These are phyloP conservation scores for Centropus bengalensis DNA, from an alignment of 2,113 vertebrate species.

Conservation along the genomic window DNA sequence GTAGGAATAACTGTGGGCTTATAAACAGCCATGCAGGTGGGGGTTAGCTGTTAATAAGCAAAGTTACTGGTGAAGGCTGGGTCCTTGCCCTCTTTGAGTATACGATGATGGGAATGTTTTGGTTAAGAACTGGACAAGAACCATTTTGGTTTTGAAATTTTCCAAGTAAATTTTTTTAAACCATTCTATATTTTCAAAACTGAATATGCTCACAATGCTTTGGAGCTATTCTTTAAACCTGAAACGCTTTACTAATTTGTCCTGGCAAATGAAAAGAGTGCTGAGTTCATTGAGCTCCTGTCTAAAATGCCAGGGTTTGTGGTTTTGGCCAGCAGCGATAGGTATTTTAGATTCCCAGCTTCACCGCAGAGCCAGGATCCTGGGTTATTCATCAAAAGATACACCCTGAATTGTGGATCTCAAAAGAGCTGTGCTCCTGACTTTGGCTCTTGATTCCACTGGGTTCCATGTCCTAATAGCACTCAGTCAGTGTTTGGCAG, in stretches of 20 bases:
- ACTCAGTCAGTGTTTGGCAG: not conserved
- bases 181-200: not conserved
- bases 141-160: not conserved
- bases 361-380: not conserved
- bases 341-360: not conserved
- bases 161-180: not conserved
- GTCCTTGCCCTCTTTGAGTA: not conserved
- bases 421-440: not conserved
- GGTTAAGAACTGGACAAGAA: not conserved
- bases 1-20: not conserved
- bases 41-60: not conserved
- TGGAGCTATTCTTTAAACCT: not conserved
- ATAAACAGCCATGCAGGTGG: not conserved
- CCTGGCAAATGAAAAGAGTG: not conserved
- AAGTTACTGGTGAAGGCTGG: not conserved
- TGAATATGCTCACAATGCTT: not conserved
- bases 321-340: not conserved
- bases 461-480: not conserved
- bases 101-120: not conserved
- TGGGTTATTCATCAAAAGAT: not conserved
- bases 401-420: not conserved
- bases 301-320: not conserved
- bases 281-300: not conserved
- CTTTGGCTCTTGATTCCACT: not conserved
- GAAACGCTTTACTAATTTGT: not conserved